Conservation (phyloP, 2,888 invertebrate species). For the Yponomeuta sedellus region DNA sequence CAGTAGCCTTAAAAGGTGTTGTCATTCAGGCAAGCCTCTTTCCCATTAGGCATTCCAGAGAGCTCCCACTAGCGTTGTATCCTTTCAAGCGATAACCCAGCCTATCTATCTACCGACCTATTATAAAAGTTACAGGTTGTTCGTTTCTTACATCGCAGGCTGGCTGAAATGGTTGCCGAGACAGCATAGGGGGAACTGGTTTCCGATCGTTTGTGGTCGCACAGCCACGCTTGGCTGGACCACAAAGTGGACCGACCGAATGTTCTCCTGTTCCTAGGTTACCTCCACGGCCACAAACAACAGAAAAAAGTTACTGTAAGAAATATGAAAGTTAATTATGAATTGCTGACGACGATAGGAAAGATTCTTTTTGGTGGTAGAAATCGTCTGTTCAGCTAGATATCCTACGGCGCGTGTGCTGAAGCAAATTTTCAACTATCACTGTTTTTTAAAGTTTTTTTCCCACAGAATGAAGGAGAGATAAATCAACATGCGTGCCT, state of each 20-base stretch:
- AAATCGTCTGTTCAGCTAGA: too few relatives aligned
- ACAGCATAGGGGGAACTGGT: slow-evolving; percentile 43
- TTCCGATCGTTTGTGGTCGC: slow-evolving; percentile 62
- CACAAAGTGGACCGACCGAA: slow-evolving; percentile 50
- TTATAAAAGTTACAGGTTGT: too few relatives aligned
- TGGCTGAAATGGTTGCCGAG: slow-evolving; percentile 9
- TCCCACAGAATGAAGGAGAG: too few relatives aligned
- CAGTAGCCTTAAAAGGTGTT: slow-evolving; percentile 19
- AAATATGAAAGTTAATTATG: neutral
- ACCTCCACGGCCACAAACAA: neutral
- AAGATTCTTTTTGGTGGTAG: neutral
- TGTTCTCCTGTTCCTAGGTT: neutral
- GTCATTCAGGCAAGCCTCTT: slow-evolving; percentile 18
- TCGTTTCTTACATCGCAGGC: too few relatives aligned
- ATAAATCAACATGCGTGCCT: too few relatives aligned
- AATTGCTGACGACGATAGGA: neutral
- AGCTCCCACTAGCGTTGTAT: slow-evolving; percentile 23
- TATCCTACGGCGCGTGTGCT: too few relatives aligned
- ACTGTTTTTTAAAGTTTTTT: too few relatives aligned
- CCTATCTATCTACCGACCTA: neutral
- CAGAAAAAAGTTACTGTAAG: neutral
- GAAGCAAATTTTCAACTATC: too few relatives aligned
- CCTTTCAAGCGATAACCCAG: slow-evolving; percentile 21
- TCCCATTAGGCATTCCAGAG: slow-evolving; percentile 33
- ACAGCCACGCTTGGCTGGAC: slow-evolving; percentile 49